These are phyloP conservation scores for Plecotus auritus DNA, from an alignment of 2,113 vertebrate species.

Conservation along the genomic window DNA sequence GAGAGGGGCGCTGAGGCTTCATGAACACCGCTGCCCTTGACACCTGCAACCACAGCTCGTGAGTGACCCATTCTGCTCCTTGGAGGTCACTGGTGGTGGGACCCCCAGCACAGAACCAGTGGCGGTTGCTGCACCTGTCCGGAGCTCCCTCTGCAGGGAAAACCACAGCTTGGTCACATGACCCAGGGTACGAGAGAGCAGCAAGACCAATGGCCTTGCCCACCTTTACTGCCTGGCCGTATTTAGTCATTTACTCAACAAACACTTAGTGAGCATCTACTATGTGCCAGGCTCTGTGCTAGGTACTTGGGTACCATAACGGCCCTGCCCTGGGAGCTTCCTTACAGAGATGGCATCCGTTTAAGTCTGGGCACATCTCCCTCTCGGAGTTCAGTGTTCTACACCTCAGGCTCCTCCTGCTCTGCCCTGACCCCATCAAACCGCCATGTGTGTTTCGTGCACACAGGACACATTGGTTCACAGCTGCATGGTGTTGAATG, in stretches of 20 bases:
- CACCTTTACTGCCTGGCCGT: not conserved
- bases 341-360: not conserved
- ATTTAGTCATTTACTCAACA: not conserved
- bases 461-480: accelerated
- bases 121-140: not conserved
- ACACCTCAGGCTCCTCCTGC: not conserved
- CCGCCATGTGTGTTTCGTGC: too few species aligned
- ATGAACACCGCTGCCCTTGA: not conserved
- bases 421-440: not conserved
- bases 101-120: not conserved
- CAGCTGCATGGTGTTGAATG: too few species aligned
- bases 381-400: not conserved
- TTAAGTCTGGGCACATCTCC: not conserved
- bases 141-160: not conserved
- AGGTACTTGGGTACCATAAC: not conserved
- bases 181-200: not conserved
- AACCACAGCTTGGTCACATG: not conserved
- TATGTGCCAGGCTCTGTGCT: not conserved
- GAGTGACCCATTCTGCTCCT: not conserved
- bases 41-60: not conserved
- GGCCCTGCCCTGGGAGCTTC: not conserved
- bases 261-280: not conserved
- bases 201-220: not conserved
- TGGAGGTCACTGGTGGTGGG: not conserved
- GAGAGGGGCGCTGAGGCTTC: not conserved